These are phyloP conservation scores for Steatocranus sp. DNA, from an alignment of 2,797 vertebrate species.

Conservation along the genomic window DNA sequence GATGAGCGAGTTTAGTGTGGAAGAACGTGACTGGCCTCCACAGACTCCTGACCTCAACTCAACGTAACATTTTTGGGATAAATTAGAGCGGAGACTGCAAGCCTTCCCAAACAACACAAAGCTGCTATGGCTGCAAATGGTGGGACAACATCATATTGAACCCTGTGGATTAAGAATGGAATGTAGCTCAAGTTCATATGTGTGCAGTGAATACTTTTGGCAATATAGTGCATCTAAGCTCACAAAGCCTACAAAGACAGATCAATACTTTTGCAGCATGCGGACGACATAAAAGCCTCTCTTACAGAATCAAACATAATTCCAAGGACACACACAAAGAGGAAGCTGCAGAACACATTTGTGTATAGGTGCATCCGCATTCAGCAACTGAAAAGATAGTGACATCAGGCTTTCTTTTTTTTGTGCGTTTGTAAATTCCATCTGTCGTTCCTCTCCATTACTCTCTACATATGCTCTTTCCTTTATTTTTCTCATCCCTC, in stretches of 20 bases:
- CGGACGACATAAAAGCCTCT: background rate
- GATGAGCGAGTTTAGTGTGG: background rate
- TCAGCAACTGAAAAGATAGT: background rate
- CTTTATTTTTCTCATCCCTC: constrained; percentile 47
- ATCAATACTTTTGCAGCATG: background rate
- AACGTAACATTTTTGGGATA: background rate
- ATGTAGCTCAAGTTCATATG: background rate
- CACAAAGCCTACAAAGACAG: background rate
- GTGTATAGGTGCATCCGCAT: background rate
- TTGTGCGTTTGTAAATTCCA: constrained; percentile 25
- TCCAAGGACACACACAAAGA: background rate
- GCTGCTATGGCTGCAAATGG: background rate
- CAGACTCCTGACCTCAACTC: background rate
- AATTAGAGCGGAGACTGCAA: background rate
- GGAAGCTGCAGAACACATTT: background rate
- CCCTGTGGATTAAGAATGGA: background rate
- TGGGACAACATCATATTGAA: background rate
- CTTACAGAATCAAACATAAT: background rate
- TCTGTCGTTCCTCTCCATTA: constrained; percentile 49
- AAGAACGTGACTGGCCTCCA: background rate
- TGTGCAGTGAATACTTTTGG: background rate
- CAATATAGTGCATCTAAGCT: background rate
- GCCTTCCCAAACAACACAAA: background rate
- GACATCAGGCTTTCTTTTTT: background rate
- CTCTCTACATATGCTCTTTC: constrained; percentile 40